A percentile compares a stretch with the other conserved stretches of the same genome.
phyloP scores from a whole-genome alignment of 2,888 invertebrate species.

The Chrysolina haemoptera region DNA sequence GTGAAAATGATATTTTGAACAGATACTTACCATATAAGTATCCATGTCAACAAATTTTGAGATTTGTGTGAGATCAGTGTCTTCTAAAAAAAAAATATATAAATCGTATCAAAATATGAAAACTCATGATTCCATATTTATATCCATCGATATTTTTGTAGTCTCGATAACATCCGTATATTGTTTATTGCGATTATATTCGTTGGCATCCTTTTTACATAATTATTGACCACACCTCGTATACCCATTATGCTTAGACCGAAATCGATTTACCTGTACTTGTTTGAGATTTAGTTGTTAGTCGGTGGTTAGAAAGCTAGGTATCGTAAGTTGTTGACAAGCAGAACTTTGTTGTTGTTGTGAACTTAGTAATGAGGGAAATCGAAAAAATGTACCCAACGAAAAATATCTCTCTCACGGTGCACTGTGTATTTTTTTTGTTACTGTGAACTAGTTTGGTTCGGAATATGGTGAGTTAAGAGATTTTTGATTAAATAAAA shows the following conservation, averaged over 20 bases:
- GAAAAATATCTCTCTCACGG: constrained; percentile 7
- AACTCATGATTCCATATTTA: no score
- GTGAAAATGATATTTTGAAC: no score
- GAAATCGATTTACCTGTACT: constrained; percentile 21
- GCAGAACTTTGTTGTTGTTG: not conserved
- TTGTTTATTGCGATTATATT: no score
- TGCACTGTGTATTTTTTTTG: not conserved
- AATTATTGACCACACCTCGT: constrained; percentile 1
- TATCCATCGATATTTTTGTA: no score
- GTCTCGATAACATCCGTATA: no score
- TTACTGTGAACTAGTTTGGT: not conserved
- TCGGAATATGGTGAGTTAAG: not conserved
- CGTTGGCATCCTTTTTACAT: no score
- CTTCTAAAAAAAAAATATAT: no score
- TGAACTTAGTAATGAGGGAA: not conserved
- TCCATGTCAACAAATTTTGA: no score
- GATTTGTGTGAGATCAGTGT: no score
- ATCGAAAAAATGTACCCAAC: constrained; percentile 2
- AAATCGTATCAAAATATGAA: no score
- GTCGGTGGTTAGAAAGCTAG: constrained; percentile 8
- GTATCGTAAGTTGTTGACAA: not conserved
- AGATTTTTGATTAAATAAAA: not conserved
- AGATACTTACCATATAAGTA: no score
- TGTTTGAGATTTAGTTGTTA: constrained; percentile 6
- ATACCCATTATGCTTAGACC: not conserved